These are phyloP conservation scores for Micrasema minimum DNA, from an alignment of 1,140 invertebrate genomes.

Conservation along the genomic window DNA sequence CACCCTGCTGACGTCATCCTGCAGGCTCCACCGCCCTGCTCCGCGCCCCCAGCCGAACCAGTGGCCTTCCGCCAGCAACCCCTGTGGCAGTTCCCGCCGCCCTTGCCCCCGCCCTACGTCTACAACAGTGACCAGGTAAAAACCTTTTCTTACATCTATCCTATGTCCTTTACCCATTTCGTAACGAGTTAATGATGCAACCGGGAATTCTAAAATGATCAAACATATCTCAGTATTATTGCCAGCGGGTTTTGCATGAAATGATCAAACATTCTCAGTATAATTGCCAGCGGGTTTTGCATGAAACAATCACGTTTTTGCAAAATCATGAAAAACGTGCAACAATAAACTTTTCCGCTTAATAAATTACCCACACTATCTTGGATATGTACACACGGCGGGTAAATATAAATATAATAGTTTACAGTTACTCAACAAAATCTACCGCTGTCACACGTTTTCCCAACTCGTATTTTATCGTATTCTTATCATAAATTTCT, in stretches of 20 bases:
- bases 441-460: constrained; percentile 25
- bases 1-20: constrained; percentile 74
- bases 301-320: not conserved
- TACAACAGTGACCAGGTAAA: constrained; percentile 83
- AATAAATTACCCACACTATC: too few species aligned
- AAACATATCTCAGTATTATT: not conserved
- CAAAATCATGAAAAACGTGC: not conserved
- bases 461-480: not conserved
- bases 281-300: not conserved
- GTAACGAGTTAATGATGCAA: not conserved
- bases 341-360: not conserved
- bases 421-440: not conserved
- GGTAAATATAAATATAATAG: too few species aligned
- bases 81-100: constrained; percentile 83
- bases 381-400: not conserved
- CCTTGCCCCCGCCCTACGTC: constrained; percentile 77
- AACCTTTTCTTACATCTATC: constrained; percentile 49
- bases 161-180: not conserved
- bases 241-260: not conserved
- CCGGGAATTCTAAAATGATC: not conserved
- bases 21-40: constrained; percentile 63
- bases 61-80: constrained; percentile 73
- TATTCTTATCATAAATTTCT: constrained; percentile 22
- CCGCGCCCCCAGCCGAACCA: constrained; percentile 57
- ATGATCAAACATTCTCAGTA: not conserved